Base-by-base conservation (phyloP, 2,888 invertebrate genomes). In the Netelia fuscicornis region DNA sequence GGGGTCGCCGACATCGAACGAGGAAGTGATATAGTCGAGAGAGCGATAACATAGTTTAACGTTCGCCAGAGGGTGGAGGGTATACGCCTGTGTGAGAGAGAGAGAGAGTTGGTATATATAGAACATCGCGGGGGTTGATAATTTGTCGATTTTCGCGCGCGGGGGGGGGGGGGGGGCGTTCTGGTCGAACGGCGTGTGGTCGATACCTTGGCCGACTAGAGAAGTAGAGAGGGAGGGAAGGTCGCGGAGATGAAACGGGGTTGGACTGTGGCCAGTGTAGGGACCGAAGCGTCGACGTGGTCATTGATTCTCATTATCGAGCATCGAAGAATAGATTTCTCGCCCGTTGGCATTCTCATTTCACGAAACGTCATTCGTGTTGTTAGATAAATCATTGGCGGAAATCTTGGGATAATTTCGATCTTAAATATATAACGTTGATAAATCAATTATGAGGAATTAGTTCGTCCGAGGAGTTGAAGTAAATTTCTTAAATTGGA, bases 111-210 rank as follows among this genome's bases (percentile, higher is more conserved):
- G 48, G 30, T 60, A 9, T 48, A 48, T 58, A 42, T 64, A 44
- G 58, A 17, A 11, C 58, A 56, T 80, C 81, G 54, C 58, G 82
- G 74, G 85, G 86, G 60, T 87, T 79, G 86, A 88, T 88, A 87
- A 89, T 89, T 87, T 81, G 84, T 84, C 82, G 87, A 87, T 86
- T 87, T 85, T 84, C 81, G 70, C 86, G 85, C 56, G 44, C 5
- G 5, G 6, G 37, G 37, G 5, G 37, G 37, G 8, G 37, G 37
- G 2, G 37, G 68, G 54, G 78, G 60, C 30, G 30, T 75, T 81
- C 30, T 75, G 81, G 65, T 83, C 78, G 78, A 68, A 20, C 64
- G 23, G 58, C 6, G 37, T 65, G 60, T 23, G 81, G 60, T 81
- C 84, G 81, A 72, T 84, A 52, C 60, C 11, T 60, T 23, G 78